A percentile compares a stretch with the other conserved stretches of the same genome.
Evolutionary conservation across 2,888 invertebrate species (phyloP).

Genomic region (Aphidius colemani): DNA sequence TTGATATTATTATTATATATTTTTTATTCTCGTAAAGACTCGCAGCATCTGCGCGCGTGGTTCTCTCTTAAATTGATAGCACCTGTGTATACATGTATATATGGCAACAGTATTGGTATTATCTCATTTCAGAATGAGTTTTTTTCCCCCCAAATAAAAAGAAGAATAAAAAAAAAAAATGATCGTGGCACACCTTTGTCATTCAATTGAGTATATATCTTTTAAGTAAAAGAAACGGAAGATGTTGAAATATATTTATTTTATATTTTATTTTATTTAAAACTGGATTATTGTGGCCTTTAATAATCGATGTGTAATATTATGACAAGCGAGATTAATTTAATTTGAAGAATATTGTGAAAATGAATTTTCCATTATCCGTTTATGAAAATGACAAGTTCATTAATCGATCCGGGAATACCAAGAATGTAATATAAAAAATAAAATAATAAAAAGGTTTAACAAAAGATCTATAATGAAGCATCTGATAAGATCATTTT

Average conservation of each 20-base stretch:
- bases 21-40: conserved; percentile 12
- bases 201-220: conserved; percentile 38
- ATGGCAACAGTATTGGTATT: conserved; percentile 15
- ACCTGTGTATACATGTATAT: conserved; percentile 54
- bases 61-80: conserved; percentile 40
- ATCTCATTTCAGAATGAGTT: background rate
- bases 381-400: background rate
- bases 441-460: no score
- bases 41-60: conserved; percentile 53
- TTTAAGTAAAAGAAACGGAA: background rate
- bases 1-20: background rate
- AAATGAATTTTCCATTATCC: no score
- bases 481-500: conserved; percentile 28
- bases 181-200: conserved; percentile 46
- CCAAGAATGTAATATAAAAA: conserved; percentile 6
- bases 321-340: no score
- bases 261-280: no score
- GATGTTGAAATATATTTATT: no score
- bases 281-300: no score
- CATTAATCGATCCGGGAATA: conserved; percentile 17
- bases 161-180: conserved; percentile 23
- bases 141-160: no score
- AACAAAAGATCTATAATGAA: no score
- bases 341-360: no score
- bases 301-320: no score